Evolutionary conservation across 2,113 vertebrate genomes (phyloP).

Genomic region (Melanerpes aurifrons): DNA sequence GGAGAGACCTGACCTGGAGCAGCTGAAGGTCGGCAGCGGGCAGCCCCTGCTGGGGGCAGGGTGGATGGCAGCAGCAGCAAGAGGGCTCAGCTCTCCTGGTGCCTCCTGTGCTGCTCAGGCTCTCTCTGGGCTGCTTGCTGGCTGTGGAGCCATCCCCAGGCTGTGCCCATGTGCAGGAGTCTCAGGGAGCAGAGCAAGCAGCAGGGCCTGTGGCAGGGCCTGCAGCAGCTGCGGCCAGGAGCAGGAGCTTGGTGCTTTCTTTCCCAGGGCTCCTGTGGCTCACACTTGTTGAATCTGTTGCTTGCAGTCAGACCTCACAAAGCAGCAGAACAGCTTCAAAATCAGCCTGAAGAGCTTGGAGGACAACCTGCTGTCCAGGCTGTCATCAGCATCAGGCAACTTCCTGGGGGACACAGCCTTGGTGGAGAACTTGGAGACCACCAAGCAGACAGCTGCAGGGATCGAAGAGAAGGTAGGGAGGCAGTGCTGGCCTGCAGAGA

Average conservation of each 20-base stretch:
- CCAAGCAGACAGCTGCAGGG: conserved; percentile 90
- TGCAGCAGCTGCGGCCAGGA: background rate
- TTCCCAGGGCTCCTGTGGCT: background rate
- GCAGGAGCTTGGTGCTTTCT: background rate
- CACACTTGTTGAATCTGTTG: background rate
- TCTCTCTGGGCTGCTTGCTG: too few relatives aligned
- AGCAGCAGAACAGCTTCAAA: conserved; percentile 95
- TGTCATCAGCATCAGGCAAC: conserved; percentile 93
- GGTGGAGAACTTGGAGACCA: conserved; percentile 93
- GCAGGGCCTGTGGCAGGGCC: background rate
- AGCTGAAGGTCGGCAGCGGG: conserved; percentile 86
- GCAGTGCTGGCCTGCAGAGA: background rate
- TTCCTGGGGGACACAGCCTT: conserved; percentile 91
- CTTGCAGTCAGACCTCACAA: conserved; percentile 90
- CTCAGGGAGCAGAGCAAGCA: background rate
- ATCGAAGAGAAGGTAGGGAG: conserved; percentile 88
- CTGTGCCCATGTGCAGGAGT: background rate
- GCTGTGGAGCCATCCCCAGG: background rate
- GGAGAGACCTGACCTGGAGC: conserved; percentile 93
- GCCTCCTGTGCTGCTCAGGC: too few relatives aligned
- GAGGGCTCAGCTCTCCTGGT: background rate
- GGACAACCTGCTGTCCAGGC: conserved; percentile 90
- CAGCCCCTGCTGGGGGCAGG: background rate
- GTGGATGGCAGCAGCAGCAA: background rate
- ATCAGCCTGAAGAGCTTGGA: conserved; percentile 95